Evolutionary conservation across 2,797 vertebrate species (phyloP).

Genomic region (Sebastes trivittatus): DNA sequence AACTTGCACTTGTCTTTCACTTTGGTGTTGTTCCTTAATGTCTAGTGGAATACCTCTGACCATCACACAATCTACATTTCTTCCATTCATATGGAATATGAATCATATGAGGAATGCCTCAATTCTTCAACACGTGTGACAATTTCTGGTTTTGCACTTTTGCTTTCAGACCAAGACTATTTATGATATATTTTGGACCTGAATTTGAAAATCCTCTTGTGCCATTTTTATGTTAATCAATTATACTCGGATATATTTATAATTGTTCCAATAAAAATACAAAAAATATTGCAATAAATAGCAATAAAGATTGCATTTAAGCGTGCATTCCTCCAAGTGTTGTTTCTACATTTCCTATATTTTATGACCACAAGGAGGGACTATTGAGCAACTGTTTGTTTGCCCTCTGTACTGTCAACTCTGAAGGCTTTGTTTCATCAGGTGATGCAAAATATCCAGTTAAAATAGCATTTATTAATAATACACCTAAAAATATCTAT

Average conservation of each 20-base stretch:
- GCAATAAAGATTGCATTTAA: neutral
- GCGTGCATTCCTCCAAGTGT: neutral
- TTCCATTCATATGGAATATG: too few species aligned
- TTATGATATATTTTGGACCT: constrained; percentile 1
- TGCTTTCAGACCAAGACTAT: constrained; percentile 6
- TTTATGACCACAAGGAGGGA: constrained; percentile 59
- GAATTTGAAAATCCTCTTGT: neutral
- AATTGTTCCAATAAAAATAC: constrained; percentile 6
- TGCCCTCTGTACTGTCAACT: neutral
- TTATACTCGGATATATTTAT: constrained; percentile 36
- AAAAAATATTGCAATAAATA: constrained; percentile 12
- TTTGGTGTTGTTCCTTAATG: neutral
- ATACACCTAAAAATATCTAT: constrained; percentile 1
- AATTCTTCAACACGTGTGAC: neutral
- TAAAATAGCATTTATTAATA: constrained; percentile 22
- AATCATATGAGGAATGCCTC: neutral
- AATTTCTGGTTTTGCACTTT: constrained; percentile 24
- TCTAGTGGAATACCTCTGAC: neutral
- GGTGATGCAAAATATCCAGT: constrained; percentile 11
- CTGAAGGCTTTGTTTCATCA: constrained; percentile 35
- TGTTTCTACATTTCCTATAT: neutral
- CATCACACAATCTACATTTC: neutral
- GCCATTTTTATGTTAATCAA: constrained; percentile 8
- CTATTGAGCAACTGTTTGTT: constrained; percentile 45
- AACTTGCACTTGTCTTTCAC: constrained; percentile 4